Evolutionary conservation across 2,888 invertebrate genomes (phyloP), one percentile per base, ranked within the genome.

Genomic region (Melinaea marsaeus): DNA sequence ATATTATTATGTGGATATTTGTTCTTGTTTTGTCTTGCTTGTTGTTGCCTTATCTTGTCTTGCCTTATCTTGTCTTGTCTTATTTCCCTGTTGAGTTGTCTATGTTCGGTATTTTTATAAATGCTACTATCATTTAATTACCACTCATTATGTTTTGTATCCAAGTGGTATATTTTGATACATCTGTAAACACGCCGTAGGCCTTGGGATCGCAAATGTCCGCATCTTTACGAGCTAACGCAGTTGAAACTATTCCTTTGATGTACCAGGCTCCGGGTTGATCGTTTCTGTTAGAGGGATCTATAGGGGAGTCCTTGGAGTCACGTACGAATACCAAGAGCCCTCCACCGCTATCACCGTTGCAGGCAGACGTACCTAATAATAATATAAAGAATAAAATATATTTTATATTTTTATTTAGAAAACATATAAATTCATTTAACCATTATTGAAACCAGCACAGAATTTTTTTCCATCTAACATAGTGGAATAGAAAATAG

Each of bases 281-380:
- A 32, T 35, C 34, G 34, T 46, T 56, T 2, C 11, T n/a, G 56
- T 13, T 47, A 46, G 11, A 22, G 37, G 55, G 55, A 7, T 63
- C 47, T 46, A 47, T 33, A 22, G 13, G 51, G 4, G 69, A 69
- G 0, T 71, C 70, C 1, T 70, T n/a, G 5, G 63, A 58, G 33
- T 81, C 79, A 2, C 80, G 80, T 0, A 78, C 71, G 62, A 81
- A 80, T 5, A 92, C 76, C 32, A 81, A 69, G 62, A 91, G 80
- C 0, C 89, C 91, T 55, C 90, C 88, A 2, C 92, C 92, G 62
- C 91, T 90, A 68, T 91, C 90, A 1, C 91, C 92, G 54, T 90
- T 89, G 67, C 92, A 92, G 4, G 87, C 86, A 61, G 88, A 88
- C 3, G 81, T 87, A 13, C 87, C 89, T 77, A 22, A 22, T 22